phyloP scores from a whole-genome alignment of 92 coral and sea anemone genomes.

The Muricea muricata region DNA sequence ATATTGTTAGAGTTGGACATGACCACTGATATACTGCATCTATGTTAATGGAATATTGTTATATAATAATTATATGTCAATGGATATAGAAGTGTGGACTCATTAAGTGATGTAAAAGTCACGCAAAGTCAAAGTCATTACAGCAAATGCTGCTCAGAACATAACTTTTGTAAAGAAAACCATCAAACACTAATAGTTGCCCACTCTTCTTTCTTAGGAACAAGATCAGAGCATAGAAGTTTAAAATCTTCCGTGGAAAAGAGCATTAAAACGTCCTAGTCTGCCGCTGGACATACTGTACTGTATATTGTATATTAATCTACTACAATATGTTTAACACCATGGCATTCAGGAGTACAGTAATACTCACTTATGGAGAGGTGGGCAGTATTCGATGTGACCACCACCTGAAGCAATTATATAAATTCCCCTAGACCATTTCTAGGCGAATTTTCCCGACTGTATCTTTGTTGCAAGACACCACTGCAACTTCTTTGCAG shows the following conservation, averaged over 20 bases:
- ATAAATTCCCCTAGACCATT: constrained; percentile 65
- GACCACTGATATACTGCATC: too few relatives aligned
- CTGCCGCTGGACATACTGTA: not conserved
- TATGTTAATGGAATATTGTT: not conserved
- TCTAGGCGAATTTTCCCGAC: constrained; percentile 42
- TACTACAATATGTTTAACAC: too few relatives aligned
- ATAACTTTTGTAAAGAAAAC: not conserved
- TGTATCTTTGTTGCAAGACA: constrained; percentile 38
- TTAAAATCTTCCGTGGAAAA: not conserved
- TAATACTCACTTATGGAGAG: constrained; percentile 47
- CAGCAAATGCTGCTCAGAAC: not conserved
- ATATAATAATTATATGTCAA: not conserved
- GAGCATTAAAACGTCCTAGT: not conserved
- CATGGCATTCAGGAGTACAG: not conserved
- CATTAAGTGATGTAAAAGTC: too few relatives aligned
- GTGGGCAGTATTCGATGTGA: constrained; percentile 71
- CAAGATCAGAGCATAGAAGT: not conserved
- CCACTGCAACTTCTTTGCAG: constrained; percentile 14
- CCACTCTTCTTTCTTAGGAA: not conserved
- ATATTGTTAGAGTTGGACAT: too few relatives aligned
- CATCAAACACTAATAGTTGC: not conserved
- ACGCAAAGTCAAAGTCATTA: too few relatives aligned
- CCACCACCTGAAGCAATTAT: constrained; percentile 61
- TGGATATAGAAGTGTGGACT: too few relatives aligned
- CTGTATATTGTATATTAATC: too few relatives aligned